phyloP scores from a whole-genome alignment of 2,888 invertebrate genomes.

The Anoplius nigerrimus region DNA sequence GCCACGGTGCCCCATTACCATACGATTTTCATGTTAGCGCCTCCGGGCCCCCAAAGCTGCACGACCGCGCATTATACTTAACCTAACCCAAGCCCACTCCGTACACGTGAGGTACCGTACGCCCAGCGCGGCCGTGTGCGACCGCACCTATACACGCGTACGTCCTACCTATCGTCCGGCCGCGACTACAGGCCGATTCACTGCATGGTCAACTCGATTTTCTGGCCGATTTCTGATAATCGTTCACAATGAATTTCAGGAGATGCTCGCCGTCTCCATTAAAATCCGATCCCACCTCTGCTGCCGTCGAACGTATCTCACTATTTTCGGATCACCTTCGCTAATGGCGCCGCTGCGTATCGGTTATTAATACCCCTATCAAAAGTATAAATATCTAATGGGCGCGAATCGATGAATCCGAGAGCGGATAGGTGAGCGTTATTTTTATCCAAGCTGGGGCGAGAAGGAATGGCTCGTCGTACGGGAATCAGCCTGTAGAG shows the following conservation, averaged over 20 bases:
- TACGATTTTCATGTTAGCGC: conserved; percentile 73
- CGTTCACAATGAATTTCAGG: not conserved
- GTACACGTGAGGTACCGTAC: conserved; percentile 11
- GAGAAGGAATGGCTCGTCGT: not conserved
- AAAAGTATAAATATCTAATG: too few relatives aligned
- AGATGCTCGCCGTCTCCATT: not conserved
- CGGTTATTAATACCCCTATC: too few relatives aligned
- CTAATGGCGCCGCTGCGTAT: too few relatives aligned
- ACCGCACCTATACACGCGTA: not conserved
- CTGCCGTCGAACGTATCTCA: not conserved
- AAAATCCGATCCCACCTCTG: not conserved
- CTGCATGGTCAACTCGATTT: not conserved
- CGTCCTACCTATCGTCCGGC: too few relatives aligned
- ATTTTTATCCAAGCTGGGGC: not conserved
- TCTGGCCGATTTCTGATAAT: not conserved
- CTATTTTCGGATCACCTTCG: too few relatives aligned
- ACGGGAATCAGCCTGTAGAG: too few relatives aligned
- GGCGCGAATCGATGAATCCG: too few relatives aligned
- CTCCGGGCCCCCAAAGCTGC: conserved; percentile 68
- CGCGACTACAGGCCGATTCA: not conserved
- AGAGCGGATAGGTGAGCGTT: too few relatives aligned
- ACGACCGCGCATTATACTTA: conserved; percentile 69
- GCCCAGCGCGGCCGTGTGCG: conserved; percentile 18
- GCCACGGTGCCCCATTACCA: conserved; percentile 68
- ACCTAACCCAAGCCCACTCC: conserved; percentile 38